These are phyloP conservation scores for Pelusios castaneus DNA, from an alignment of 2,113 vertebrate species.

Conservation along the genomic window DNA sequence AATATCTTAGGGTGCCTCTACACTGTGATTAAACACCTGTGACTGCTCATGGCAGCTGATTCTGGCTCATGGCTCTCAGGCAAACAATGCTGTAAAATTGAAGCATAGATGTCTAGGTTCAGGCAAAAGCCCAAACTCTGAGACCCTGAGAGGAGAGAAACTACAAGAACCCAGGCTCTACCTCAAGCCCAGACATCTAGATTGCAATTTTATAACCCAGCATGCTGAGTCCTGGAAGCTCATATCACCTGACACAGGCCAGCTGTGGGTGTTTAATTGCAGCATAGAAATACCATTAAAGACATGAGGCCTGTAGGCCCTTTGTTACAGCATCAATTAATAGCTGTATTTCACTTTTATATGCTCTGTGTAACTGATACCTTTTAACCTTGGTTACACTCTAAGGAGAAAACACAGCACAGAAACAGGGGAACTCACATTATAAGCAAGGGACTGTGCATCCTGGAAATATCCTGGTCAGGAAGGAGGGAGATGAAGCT, in stretches of 20 bases:
- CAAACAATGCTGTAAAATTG: neutral
- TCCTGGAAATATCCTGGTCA: neutral
- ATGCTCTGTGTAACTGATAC: neutral
- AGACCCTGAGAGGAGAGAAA: neutral
- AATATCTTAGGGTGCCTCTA: neutral
- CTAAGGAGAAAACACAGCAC: neutral
- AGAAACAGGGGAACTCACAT: neutral
- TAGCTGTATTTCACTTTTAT: neutral
- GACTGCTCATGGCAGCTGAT: neutral
- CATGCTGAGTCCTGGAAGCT: neutral
- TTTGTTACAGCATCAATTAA: neutral
- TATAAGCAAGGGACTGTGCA: neutral
- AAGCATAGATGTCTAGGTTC: neutral
- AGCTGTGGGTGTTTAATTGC: neutral
- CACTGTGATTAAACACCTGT: neutral
- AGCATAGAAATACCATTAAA: neutral
- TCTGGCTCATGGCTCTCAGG: neutral
- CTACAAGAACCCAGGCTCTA: neutral
- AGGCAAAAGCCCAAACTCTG: neutral
- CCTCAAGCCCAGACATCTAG: neutral
- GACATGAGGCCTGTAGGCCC: neutral
- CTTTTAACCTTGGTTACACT: neutral
- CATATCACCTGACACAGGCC: neutral
- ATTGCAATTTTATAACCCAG: neutral
- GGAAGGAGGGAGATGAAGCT: neutral